These are phyloP conservation scores for Acromyrmex heyeri DNA, from an alignment of 1,140 invertebrate species.

Conservation along the genomic window DNA sequence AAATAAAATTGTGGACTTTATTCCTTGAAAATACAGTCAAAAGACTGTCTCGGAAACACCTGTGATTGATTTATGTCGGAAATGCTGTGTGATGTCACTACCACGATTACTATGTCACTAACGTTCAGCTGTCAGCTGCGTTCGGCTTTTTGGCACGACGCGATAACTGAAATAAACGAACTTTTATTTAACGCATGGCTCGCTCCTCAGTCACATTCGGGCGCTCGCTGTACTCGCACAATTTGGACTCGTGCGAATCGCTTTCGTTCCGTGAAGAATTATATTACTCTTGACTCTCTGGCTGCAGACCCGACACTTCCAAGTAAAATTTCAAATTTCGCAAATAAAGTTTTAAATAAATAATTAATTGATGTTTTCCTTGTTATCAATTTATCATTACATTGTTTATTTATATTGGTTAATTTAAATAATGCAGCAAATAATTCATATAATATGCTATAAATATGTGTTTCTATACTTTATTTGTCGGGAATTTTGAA, in stretches of 20 bases:
- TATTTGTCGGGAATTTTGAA: background rate
- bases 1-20: no score
- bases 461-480: background rate
- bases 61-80: background rate
- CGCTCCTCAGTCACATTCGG: constrained; percentile 56
- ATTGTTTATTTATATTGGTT: background rate
- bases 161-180: constrained; percentile 72
- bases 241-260: constrained; percentile 18
- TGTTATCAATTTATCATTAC: background rate
- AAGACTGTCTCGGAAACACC: background rate
- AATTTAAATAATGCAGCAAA: background rate
- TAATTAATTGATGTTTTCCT: background rate
- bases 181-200: constrained; percentile 42
- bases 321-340: background rate
- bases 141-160: constrained; percentile 68
- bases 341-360: background rate
- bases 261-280: background rate
- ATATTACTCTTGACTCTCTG: background rate
- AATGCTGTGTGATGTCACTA: background rate
- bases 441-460: background rate
- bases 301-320: background rate
- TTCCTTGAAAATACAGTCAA: background rate
- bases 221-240: constrained; percentile 48
- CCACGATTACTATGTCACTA: constrained; percentile 12
- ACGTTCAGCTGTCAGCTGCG: constrained; percentile 51